These are phyloP conservation scores for Adelphocoris suturalis DNA, from an alignment of 2,888 invertebrate genomes.

Conservation along the genomic window DNA sequence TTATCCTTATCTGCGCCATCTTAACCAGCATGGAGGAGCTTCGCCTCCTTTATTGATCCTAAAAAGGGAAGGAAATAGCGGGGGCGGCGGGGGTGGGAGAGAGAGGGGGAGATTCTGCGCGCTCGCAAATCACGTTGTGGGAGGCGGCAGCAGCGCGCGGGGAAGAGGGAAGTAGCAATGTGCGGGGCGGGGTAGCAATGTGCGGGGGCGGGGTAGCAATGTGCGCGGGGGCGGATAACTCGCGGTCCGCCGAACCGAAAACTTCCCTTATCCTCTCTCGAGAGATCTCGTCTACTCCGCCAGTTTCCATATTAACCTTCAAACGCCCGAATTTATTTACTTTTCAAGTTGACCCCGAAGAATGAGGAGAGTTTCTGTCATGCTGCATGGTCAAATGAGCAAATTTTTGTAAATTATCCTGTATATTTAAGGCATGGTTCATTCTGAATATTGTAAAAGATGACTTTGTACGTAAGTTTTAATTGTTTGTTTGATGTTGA, in stretches of 20 bases:
- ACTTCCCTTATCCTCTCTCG: neutral
- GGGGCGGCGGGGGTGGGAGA: neutral
- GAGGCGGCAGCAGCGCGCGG: neutral
- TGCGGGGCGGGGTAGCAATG: neutral
- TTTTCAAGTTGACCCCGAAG: too few species aligned
- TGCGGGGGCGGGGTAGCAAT: neutral
- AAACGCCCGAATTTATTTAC: too few species aligned
- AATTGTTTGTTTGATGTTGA: too few species aligned
- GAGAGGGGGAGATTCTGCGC: neutral
- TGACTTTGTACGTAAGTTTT: too few species aligned
- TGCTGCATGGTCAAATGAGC: too few species aligned
- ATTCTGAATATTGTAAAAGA: too few species aligned
- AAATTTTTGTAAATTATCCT: too few species aligned
- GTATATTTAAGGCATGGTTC: too few species aligned
- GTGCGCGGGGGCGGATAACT: neutral
- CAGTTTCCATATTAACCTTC: too few species aligned
- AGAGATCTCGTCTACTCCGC: neutral
- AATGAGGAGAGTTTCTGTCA: too few species aligned
- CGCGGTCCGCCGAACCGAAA: neutral
- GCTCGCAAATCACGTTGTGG: neutral
- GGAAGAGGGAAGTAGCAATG: neutral
- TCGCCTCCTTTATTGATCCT: slow-evolving; percentile 33
- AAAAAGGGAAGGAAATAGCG: neutral
- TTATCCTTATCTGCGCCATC: slow-evolving; percentile 31
- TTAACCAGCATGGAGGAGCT: slow-evolving; percentile 36